Conservation (phyloP, 2,797 vertebrate species). For the Esox lucius region DNA sequence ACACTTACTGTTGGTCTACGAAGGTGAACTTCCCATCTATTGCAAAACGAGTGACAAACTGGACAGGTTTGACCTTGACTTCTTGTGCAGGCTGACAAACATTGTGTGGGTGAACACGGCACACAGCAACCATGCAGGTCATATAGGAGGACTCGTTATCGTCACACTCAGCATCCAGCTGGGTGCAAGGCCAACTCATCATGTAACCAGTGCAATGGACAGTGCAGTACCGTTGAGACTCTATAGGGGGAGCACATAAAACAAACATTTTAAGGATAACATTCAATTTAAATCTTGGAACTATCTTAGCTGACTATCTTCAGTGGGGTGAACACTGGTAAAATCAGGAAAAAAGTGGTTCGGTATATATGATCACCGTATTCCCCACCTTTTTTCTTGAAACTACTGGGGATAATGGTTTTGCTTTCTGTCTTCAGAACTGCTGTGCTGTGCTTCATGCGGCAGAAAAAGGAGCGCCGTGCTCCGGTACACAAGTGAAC, state of each 20-base stretch:
- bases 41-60: constrained; percentile 91
- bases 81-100: constrained; percentile 79
- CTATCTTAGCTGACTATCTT: background rate
- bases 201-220: constrained; percentile 97
- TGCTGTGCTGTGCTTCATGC: constrained; percentile 91
- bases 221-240: constrained; percentile 86
- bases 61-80: constrained; percentile 83
- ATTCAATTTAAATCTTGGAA: background rate
- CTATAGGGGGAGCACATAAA: constrained; percentile 53
- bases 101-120: constrained; percentile 83
- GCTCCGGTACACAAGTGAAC: constrained; percentile 86
- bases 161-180: constrained; percentile 85
- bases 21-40: constrained; percentile 97
- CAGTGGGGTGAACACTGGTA: background rate
- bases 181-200: constrained; percentile 88
- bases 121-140: constrained; percentile 91
- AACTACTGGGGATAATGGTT: constrained; percentile 76
- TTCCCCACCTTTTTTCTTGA: constrained; percentile 89
- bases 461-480: constrained; percentile 92
- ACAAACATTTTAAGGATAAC: background rate
- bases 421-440: constrained; percentile 85
- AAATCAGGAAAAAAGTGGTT: background rate
- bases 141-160: constrained; percentile 86
- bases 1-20: constrained; percentile 92
- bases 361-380: background rate